Conservation (phyloP, 92 coral and sea anemone species). For the Zoanthus sansibaricus region DNA sequence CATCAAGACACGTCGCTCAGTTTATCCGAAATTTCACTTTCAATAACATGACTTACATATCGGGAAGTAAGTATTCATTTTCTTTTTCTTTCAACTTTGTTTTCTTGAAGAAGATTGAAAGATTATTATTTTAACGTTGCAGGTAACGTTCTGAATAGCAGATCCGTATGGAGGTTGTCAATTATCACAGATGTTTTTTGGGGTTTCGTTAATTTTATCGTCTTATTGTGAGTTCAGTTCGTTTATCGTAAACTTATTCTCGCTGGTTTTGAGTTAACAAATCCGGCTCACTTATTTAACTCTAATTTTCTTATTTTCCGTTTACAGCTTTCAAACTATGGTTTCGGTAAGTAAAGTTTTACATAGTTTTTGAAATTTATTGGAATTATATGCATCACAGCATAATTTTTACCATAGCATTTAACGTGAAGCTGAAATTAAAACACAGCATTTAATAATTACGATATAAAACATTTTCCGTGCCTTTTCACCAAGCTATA, state of each 20-base stretch:
- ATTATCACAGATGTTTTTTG: conserved; percentile 91
- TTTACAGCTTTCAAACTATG: conserved; percentile 95
- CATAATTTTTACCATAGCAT: no score
- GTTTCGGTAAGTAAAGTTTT: conserved; percentile 84
- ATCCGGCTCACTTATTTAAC: background rate
- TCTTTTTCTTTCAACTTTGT: background rate
- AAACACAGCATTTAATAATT: no score
- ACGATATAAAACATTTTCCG: no score
- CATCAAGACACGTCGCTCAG: conserved; percentile 11
- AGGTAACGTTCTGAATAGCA: conserved; percentile 91
- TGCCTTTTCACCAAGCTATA: no score
- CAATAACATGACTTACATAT: conserved; percentile 71
- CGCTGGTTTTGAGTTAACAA: background rate
- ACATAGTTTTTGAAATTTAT: no score
- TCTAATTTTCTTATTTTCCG: conserved; percentile 9
- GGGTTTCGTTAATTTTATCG: conserved; percentile 90
- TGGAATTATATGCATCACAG: no score
- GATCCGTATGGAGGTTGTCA: conserved; percentile 93
- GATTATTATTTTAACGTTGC: conserved; percentile 10
- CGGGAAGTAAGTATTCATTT: conserved; percentile 77
- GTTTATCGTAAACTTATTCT: background rate
- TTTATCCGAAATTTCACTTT: background rate
- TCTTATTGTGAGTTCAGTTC: conserved; percentile 82
- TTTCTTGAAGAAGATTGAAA: background rate
- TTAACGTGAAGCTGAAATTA: no score